A percentile compares a stretch with the other conserved stretches of the same genome.
Conservation (phyloP, 2,888 invertebrate genomes). For the Drosophila prostipennis region DNA sequence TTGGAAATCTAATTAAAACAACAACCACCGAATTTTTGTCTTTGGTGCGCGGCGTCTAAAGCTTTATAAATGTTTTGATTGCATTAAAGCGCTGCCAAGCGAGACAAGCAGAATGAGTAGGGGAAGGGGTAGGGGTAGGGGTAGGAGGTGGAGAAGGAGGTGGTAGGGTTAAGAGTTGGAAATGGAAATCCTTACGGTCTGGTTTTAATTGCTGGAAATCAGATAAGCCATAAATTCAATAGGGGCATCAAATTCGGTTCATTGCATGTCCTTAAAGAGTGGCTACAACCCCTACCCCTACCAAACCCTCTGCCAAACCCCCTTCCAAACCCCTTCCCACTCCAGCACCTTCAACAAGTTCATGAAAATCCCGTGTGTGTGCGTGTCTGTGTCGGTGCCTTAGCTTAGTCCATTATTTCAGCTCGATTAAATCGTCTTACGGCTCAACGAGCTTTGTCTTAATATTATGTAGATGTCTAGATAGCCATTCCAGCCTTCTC, state of each 20-base stretch:
- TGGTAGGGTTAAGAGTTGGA: background rate
- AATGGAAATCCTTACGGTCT: slow-evolving; percentile 4
- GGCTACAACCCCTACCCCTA: background rate
- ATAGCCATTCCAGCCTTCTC: slow-evolving; percentile 42
- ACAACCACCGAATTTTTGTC: slow-evolving; percentile 72
- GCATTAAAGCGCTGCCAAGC: slow-evolving; percentile 77
- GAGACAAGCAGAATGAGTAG: slow-evolving; percentile 42
- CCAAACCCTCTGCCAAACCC: background rate
- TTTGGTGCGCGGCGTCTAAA: slow-evolving; percentile 55
- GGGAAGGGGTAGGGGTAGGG: background rate
- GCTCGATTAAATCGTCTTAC: slow-evolving; percentile 80
- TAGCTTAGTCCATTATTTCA: slow-evolving; percentile 78
- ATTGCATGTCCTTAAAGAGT: slow-evolving; percentile 25
- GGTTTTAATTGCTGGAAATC: slow-evolving; percentile 58
- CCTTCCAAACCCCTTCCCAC: background rate
- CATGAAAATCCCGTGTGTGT: slow-evolving; percentile 27
- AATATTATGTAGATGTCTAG: slow-evolving; percentile 78
- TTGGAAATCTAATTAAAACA: slow-evolving; percentile 80
- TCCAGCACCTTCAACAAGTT: slow-evolving; percentile 40
- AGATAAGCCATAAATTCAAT: slow-evolving; percentile 55
- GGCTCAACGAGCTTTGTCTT: slow-evolving; percentile 78
- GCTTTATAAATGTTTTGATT: slow-evolving; percentile 78
- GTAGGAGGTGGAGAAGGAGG: background rate
- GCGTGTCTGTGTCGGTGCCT: slow-evolving; percentile 48
- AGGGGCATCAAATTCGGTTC: slow-evolving; percentile 46